Base-by-base conservation (phyloP, 2,888 invertebrate species). In the Empis livida region DNA sequence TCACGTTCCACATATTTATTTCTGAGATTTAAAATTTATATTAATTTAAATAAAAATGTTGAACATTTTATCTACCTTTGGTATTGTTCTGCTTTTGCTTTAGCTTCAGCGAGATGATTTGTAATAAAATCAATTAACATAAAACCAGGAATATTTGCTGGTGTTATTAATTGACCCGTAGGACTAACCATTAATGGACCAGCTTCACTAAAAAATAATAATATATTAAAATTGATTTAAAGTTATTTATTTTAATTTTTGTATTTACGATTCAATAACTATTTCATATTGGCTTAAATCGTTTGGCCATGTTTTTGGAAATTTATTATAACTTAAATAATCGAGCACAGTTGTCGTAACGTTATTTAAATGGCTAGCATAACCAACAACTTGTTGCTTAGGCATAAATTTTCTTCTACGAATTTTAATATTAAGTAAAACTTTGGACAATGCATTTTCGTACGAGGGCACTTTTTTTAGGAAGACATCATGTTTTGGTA, bases 131-230 rank as follows among this genome's bases (percentile, higher is more conserved):
- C 83, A 14, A 94, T 79, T 45, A 94, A 72, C 53, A 93, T 78
- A 55, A 82, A 80, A 0, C 91, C 88, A 0, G 94, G 94, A 61
- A 93, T 88, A 0, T 92, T 89, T 1, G 91, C 84, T 13, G 95
- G 94, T 1, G 90, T 85, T 51, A 93, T 88, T 60, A 94, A 85
- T 70, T 94, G 92, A 4, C 94, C 95, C 4, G 90, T 90, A 1
- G 92, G 92, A 11, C 91, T 91, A 27, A 95, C 76, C 86, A 92
- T 93, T 47, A 95, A 63, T 0, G 94, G 94, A 1, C 94, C 94
- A 5, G 93, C 87, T 66, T 92, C 93, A 17, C 93, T 93, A 47
- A 37, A 37, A 42, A 59, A 58, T 32, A 17, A 42, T n/a, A 23
- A 16, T 17, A 17, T 2, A 31, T 14, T 3, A 23, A 27, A 15